Conservation (phyloP, 2,797 vertebrate species). For the Phoxinus dragarum region DNA sequence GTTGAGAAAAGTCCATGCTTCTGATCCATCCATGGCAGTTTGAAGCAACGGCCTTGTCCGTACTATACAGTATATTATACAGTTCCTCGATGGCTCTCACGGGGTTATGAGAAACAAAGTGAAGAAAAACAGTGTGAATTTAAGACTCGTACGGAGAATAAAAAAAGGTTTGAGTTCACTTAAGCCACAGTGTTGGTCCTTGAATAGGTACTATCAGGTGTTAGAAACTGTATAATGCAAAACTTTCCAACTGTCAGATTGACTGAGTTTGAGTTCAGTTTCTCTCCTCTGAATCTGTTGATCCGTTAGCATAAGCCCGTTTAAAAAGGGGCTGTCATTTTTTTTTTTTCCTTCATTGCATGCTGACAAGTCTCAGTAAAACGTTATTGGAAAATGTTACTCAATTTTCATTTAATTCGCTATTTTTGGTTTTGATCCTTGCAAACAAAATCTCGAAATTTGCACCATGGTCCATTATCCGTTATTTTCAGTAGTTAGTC, state of each 20-base stretch:
- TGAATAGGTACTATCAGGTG: constrained; percentile 40
- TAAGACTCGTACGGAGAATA: not conserved
- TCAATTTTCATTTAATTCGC: not conserved
- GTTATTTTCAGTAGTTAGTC: constrained; percentile 13
- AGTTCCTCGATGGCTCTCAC: not conserved
- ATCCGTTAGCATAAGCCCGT: not conserved
- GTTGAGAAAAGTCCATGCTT: constrained; percentile 41
- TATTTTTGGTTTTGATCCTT: constrained; percentile 28
- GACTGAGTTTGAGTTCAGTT: constrained; percentile 25
- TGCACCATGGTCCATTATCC: not conserved
- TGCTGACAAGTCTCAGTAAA: constrained; percentile 21
- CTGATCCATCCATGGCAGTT: constrained; percentile 17
- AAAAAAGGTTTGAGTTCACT: constrained; percentile 31
- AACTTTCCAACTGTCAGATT: constrained; percentile 26
- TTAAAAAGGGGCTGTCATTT: not conserved
- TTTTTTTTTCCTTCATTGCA: not conserved
- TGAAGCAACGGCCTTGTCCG: constrained; percentile 1
- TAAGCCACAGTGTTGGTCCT: constrained; percentile 55
- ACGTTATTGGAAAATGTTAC: not conserved
- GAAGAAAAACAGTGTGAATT: constrained; percentile 16
- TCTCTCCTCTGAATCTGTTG: constrained; percentile 2
- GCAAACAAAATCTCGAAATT: constrained; percentile 5
- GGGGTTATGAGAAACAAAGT: not conserved
- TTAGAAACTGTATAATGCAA: constrained; percentile 19
- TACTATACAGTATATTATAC: not conserved